Evolutionary conservation across 2,888 invertebrate genomes (phyloP), one percentile per base, ranked within the genome.

Genomic region (Drosophila crucigera): DNA sequence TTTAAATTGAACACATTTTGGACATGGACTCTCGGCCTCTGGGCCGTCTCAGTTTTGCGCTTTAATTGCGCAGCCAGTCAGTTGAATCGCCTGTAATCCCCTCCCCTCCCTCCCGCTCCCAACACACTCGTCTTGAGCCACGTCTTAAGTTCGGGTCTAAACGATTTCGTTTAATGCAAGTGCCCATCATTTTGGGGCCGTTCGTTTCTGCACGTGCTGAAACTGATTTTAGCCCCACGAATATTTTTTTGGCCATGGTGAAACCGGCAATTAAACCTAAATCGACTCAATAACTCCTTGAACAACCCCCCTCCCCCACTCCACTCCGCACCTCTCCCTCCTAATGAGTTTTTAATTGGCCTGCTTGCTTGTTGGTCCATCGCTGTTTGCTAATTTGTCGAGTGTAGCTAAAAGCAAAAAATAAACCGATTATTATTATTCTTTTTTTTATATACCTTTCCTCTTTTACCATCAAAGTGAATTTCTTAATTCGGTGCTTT

Each of bases 1-100:
- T 85, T 89, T 89, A 85, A 85, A 85, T 89, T 85, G 85, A 89
- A 85, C 85, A 85, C 85, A 85, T 85, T 85, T 89, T 78, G 87
- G 84, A 85, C 89, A 89, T 84, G 85, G 84, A 76, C 59, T 68
- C 52, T 66, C 75, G 49, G 78, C 53, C 68, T 65, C 62, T 67
- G 52, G 62, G 60, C 75, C 68, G 60, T 68, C 63, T 69, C 66
- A 47, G 50, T 76, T 68, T 71, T 68, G 69, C 71, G 78, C 80
- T 87, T 85, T 85, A 89, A 85, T 85, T 89, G 85, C 89, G 66
- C 66, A 69, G 67, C 68, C 59, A 69, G 47, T 30, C 67, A 68
- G 73, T 71, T 76, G 66, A 70, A 67, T 63, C 77, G 64, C 16
- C 60, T 14, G 55, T 47, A 47, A 25, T 47, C 55, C 55, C n/a